A percentile compares a stretch with the other conserved stretches of the same genome.
These are phyloP conservation scores for Thelaira solivaga DNA, from an alignment of 2,888 invertebrate species.

Conservation along the genomic window DNA sequence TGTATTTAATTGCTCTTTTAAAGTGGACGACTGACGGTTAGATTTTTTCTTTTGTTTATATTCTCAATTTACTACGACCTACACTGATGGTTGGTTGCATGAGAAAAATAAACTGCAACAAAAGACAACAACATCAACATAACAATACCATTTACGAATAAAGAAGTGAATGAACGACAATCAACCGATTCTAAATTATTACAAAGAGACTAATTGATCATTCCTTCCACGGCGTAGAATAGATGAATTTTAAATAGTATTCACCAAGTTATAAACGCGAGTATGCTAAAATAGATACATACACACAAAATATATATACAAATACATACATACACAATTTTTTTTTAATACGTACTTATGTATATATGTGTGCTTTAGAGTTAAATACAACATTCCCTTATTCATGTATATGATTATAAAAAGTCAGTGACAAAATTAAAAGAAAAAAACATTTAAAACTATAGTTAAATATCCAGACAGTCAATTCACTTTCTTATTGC, in stretches of 20 bases:
- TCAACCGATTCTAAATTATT: slow-evolving; percentile 25
- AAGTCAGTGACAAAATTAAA: slow-evolving; percentile 19
- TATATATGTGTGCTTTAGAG: no score
- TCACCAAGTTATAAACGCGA: background rate
- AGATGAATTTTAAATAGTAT: slow-evolving; percentile 38
- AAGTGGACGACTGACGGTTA: background rate
- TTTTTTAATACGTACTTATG: background rate
- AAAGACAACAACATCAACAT: slow-evolving; percentile 21
- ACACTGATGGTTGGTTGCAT: slow-evolving; percentile 6
- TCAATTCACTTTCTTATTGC: slow-evolving; percentile 49
- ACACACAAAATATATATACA: background rate
- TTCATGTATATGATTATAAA: background rate
- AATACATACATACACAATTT: background rate
- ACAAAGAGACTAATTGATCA: slow-evolving; percentile 52
- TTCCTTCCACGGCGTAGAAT: slow-evolving; percentile 43
- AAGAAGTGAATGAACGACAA: slow-evolving; percentile 53
- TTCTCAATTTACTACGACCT: slow-evolving; percentile 12
- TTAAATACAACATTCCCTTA: no score
- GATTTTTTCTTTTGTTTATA: slow-evolving; percentile 23
- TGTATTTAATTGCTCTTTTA: slow-evolving; percentile 7
- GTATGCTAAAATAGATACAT: background rate
- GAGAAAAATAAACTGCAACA: slow-evolving; percentile 3
- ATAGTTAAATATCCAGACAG: slow-evolving; percentile 29
- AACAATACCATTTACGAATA: slow-evolving; percentile 33
- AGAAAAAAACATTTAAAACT: no score